Percentiles rank a stretch among this genome's conserved stretches.
phyloP scores from a whole-genome alignment of 1,140 invertebrate species.

The Drosophila grimshawi region DNA sequence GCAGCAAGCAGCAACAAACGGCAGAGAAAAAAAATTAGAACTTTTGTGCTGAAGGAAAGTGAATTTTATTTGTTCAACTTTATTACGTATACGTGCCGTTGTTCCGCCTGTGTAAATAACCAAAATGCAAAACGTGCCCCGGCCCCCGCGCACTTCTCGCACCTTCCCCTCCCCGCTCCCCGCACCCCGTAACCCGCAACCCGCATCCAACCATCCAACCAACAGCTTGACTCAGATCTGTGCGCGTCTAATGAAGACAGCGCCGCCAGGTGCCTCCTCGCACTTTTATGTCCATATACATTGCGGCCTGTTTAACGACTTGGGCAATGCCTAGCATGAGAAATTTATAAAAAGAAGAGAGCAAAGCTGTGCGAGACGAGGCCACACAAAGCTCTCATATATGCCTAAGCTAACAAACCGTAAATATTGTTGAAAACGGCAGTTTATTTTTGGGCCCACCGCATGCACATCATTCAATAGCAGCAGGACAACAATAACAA shows the following conservation, averaged over 20 bases:
- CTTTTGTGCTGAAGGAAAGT: slow-evolving; percentile 78
- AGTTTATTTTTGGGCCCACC: slow-evolving; percentile 72
- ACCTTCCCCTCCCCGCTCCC: too few relatives aligned
- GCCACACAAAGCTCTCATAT: slow-evolving; percentile 46
- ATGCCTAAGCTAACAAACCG: slow-evolving; percentile 77
- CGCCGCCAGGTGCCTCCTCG: slow-evolving; percentile 67
- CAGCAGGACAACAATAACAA: slow-evolving; percentile 25
- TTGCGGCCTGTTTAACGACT: slow-evolving; percentile 73
- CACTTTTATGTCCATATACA: slow-evolving; percentile 74
- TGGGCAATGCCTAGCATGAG: slow-evolving; percentile 48
- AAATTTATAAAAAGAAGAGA: slow-evolving; percentile 62
- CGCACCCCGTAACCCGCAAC: neutral
- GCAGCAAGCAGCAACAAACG: slow-evolving; percentile 34
- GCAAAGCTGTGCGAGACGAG: slow-evolving; percentile 2
- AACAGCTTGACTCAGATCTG: slow-evolving; percentile 52
- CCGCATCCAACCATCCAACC: neutral
- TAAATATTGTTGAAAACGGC: slow-evolving; percentile 78
- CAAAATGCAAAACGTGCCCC: slow-evolving; percentile 75
- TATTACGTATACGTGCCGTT: slow-evolving; percentile 82
- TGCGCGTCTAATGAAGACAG: slow-evolving; percentile 62
- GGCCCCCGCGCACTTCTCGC: neutral
- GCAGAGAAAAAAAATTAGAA: slow-evolving; percentile 71
- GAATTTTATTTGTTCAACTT: slow-evolving; percentile 83
- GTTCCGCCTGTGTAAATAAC: slow-evolving; percentile 78
- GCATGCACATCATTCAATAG: slow-evolving; percentile 70